Base-by-base conservation (phyloP, 1,140 invertebrate species). In the Caligus rogercresseyi region DNA sequence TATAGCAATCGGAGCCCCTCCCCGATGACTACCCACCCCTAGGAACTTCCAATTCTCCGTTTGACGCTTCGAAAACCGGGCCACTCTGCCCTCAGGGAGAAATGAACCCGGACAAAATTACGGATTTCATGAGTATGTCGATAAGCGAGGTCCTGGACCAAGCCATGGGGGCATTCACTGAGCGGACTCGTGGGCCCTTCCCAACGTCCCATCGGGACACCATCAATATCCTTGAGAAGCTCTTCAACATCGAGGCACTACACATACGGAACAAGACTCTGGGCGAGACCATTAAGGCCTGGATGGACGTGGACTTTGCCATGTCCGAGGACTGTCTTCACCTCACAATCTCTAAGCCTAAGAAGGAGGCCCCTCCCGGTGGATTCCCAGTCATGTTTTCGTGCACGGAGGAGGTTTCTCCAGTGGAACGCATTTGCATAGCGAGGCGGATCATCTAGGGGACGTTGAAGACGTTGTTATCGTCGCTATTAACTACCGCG, bases 401-500 rank as follows among this genome's bases (percentile, higher is more conserved):
- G 71, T 76, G 53, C 76, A 77, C 61, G 75, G 75, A 3, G 75
- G 75, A n/a, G 73, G 69, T 25, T 77, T 72, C 57, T 72, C 60
- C 68, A 66, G 25, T 74, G 76, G 23, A 69, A 71, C 3, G 66
- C 69, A 1, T 66, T 69, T 56, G 20, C 67, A 14, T 71, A 71
- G 65, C 67, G 66, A 14, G 67, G 1, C 66, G 70, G 52, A 67
- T 69, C 24, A 64, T 73, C 14, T 66, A 73, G 59, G 70, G 70
- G 56, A 71, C 77, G 61, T 19, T 19, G 60, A 16, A 20, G 75
- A 75, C 55, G 69, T 79, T 25, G 74, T 81, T 13, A 70, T 82
- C 1, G 78, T 82, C 0, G 78, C 78, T 1, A 71, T 81, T 52
- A 80, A 81, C 65, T 82, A 82, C 68, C 71, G 80, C 25, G 69